Conservation (phyloP, 1,140 invertebrate species). For the Aplysia californica region DNA sequence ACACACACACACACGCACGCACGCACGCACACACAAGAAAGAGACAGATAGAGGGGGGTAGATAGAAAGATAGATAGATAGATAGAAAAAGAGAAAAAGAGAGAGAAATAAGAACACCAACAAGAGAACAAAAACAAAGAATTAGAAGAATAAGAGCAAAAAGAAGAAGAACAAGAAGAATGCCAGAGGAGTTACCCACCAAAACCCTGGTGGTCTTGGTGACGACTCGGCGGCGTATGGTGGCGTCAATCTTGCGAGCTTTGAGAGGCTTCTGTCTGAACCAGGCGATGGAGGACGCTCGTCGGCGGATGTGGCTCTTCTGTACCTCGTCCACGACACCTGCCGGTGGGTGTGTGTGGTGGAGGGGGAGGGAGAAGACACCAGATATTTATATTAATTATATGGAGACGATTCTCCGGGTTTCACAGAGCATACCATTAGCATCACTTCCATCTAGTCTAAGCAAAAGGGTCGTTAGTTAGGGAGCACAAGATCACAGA, state of each 20-base stretch:
- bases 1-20: too few relatives aligned
- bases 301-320: conserved; percentile 1
- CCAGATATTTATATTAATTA: too few relatives aligned
- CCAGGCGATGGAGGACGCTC: conserved; percentile 26
- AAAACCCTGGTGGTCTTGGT: conserved; percentile 27
- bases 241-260: conserved; percentile 14
- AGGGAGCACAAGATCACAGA: too few relatives aligned
- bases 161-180: neutral
- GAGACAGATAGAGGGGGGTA: neutral
- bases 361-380: too few relatives aligned
- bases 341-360: neutral
- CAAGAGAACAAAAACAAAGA: neutral
- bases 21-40: too few relatives aligned
- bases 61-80: too few relatives aligned
- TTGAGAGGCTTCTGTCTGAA: conserved; percentile 14
- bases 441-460: too few relatives aligned
- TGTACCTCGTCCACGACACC: neutral
- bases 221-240: conserved; percentile 10
- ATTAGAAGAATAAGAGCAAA: too few relatives aligned
- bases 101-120: neutral
- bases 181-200: conserved; percentile 15
- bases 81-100: neutral
- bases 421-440: too few relatives aligned
- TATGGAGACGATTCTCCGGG: too few relatives aligned
- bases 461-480: too few relatives aligned